phyloP scores from a whole-genome alignment of 2,113 vertebrate species.

The Scopus umbretta region DNA sequence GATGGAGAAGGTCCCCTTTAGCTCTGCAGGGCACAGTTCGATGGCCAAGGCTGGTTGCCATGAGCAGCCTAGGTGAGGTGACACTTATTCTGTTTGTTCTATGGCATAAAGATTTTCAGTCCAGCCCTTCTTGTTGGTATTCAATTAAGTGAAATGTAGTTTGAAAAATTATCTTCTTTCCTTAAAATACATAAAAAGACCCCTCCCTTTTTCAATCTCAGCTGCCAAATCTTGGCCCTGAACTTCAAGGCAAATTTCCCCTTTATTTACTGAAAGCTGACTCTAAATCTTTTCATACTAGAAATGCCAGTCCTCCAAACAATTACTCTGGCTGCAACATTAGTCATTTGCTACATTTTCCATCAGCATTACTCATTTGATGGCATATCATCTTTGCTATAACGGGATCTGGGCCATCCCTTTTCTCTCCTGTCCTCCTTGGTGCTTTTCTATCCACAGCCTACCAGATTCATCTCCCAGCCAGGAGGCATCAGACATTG shows the following conservation, averaged over 20 bases:
- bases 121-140: background rate
- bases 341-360: background rate
- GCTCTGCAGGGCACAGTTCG: background rate
- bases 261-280: constrained; percentile 45
- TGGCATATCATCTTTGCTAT: background rate
- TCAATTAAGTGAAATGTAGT: background rate
- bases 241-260: constrained; percentile 17
- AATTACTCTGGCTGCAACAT: constrained; percentile 6
- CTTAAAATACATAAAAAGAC: background rate
- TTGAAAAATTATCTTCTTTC: background rate
- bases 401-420: background rate
- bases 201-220: background rate
- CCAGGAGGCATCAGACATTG: too few species aligned
- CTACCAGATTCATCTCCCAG: background rate
- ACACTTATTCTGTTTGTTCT: background rate
- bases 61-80: background rate
- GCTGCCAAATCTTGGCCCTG: background rate
- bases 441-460: background rate
- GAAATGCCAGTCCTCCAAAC: background rate
- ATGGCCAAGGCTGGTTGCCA: background rate
- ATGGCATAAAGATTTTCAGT: background rate
- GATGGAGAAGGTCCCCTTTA: background rate
- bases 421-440: background rate
- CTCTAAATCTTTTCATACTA: constrained; percentile 28
- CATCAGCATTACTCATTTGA: background rate